Evolutionary conservation across 1,140 invertebrate species (phyloP), one percentile per base, ranked within the genome.

Genomic region (Meloidogyne floridensis): DNA sequence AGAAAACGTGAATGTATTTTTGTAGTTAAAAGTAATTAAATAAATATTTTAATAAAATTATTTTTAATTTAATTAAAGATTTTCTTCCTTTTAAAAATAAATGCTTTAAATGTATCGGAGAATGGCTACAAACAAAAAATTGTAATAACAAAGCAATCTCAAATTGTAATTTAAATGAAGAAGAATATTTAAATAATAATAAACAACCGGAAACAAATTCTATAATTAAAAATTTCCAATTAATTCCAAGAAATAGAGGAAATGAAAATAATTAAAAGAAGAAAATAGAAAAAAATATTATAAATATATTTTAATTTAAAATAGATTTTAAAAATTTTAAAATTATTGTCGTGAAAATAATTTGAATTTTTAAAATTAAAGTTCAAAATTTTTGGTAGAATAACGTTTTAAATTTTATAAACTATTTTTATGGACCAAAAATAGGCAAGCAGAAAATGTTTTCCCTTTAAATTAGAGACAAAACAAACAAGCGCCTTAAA

Each of bases 171-270:
- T 65, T 65, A 65, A 65, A 65, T 65, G 15, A n/a, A 65, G 4
- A 65, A 65, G 59, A 65, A n/a, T 4, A 59, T 15, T n/a, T 7
- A n/a, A 65, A 65, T n/a, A 65, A 65, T n/a, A 18, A 65, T 65
- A 6, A 65, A n/a, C 11, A 59, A 59, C 59, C 32, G 32, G 32
- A 65, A 65, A 65, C 6, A 6, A 18, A 65, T 65, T 13, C 3
- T 65, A 6, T 65, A 65, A n/a, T 65, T n/a, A 65, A 65, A 65
- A 65, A 65, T 18, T 65, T 65, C n/a, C 59, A 65, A 65, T 65
- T 65, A 65, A 65, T 65, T 65, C 59, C 15, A 65, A 65, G 13
- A 59, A 6, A 59, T 15, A 15, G 59, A 65, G 15, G 59, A 65
- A 65, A 65, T n/a, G 15, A 65, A 65, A 59, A 15, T 15, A 59